These are phyloP conservation scores for Strigamia transsilvanica DNA, from an alignment of 2,888 invertebrate species.

Conservation along the genomic window DNA sequence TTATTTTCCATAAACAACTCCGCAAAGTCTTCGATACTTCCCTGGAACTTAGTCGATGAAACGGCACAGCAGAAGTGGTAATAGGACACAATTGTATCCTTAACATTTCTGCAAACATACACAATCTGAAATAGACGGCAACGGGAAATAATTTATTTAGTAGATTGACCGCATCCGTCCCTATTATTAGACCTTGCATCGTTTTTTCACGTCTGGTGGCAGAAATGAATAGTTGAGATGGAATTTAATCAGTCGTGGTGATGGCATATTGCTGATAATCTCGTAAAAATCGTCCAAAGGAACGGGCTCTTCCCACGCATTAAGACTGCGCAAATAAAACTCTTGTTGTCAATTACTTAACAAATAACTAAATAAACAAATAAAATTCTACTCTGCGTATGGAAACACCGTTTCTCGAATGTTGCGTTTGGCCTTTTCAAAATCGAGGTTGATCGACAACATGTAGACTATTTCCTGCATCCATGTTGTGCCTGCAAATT, in stretches of 20 bases:
- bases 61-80: not conserved
- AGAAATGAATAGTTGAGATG: not conserved
- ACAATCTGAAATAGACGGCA: not conserved
- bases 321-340: not conserved
- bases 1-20: not conserved
- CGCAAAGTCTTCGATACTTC: not conserved
- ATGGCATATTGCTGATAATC: not conserved
- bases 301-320: not conserved
- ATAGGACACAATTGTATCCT: not conserved
- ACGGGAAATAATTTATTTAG: no score
- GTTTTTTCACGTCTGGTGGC: not conserved
- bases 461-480: slow-evolving; percentile 92
- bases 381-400: not conserved
- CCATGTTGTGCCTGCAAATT: slow-evolving; percentile 83
- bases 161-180: no score
- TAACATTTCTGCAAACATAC: not conserved
- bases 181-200: not conserved
- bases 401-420: not conserved
- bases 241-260: not conserved
- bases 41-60: not conserved
- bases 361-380: no score
- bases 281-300: not conserved
- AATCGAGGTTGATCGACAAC: slow-evolving; percentile 75
- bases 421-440: slow-evolving; percentile 72
- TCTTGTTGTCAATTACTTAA: no score